phyloP scores from a whole-genome alignment of 2,113 vertebrate species.

The Potamarius usumacintae region DNA sequence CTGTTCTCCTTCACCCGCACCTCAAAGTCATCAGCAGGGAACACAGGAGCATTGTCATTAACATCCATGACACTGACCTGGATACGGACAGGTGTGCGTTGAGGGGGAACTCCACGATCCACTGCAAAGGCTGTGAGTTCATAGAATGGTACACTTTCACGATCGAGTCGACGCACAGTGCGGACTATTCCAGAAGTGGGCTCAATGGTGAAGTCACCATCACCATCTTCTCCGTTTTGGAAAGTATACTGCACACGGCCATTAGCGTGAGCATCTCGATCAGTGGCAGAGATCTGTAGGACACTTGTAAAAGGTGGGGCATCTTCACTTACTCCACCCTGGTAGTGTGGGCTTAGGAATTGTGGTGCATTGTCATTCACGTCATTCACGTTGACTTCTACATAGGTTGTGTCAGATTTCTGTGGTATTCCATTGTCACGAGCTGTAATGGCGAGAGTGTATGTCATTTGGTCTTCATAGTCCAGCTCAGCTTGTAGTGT shows the following conservation, averaged over 20 bases:
- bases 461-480: constrained; percentile 97
- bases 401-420: constrained; percentile 96
- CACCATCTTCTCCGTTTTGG: constrained; percentile 95
- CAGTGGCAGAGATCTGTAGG: constrained; percentile 94
- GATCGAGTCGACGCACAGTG: constrained; percentile 88
- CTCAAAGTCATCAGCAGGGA: constrained; percentile 94
- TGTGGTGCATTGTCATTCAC: constrained; percentile 97
- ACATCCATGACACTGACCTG: constrained; percentile 93
- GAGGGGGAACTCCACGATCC: constrained; percentile 89
- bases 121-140: constrained; percentile 93
- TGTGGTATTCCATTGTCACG: constrained; percentile 98
- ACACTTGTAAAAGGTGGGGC: constrained; percentile 94
- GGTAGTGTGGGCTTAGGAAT: constrained; percentile 90
- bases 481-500: constrained; percentile 92
- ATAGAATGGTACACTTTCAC: constrained; percentile 88
- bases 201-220: constrained; percentile 97
- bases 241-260: constrained; percentile 97
- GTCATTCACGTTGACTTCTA: constrained; percentile 96
- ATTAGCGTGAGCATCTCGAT: constrained; percentile 91
- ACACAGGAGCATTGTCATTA: constrained; percentile 95
- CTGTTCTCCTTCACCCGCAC: constrained; percentile 96
- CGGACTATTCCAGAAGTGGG: constrained; percentile 96
- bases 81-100: constrained; percentile 89
- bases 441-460: constrained; percentile 92
- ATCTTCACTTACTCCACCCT: constrained; percentile 91